Evolutionary conservation across 1,140 invertebrate genomes (phyloP).

Genomic region (Tetragonula clypearis): DNA sequence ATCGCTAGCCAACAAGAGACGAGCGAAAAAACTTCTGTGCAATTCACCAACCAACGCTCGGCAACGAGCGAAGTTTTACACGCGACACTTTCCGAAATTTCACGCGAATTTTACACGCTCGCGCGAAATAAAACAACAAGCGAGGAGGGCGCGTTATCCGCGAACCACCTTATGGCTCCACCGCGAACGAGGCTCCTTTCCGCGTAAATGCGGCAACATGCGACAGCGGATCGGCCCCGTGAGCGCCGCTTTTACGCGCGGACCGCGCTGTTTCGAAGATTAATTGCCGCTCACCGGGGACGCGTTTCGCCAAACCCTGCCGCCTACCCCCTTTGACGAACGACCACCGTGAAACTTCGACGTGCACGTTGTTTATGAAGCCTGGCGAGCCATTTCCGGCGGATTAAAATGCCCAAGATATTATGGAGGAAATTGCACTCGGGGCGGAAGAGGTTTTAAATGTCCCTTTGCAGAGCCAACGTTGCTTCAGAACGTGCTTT

Average conservation of each 20-base stretch:
- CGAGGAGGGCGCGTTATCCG: constrained; percentile 2
- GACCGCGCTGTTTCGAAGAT: constrained; percentile 26
- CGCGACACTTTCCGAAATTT: neutral
- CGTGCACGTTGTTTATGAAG: neutral
- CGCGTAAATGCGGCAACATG: constrained; percentile 29
- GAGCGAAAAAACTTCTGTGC: neutral
- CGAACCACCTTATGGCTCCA: constrained; percentile 24
- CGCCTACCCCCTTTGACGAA: constrained; percentile 21
- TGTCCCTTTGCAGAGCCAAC: neutral
- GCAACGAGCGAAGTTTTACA: neutral
- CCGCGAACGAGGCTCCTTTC: constrained; percentile 18
- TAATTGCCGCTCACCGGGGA: constrained; percentile 20
- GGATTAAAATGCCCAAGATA: neutral
- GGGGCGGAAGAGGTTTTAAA: too few species aligned
- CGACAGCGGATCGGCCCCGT: constrained; percentile 9
- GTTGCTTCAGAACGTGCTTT: too few species aligned
- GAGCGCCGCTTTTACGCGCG: constrained; percentile 11
- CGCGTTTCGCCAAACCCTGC: neutral
- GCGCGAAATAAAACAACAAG: constrained; percentile 11
- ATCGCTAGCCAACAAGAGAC: neutral
- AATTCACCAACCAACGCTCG: neutral
- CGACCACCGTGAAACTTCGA: constrained; percentile 1
- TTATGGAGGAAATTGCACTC: neutral
- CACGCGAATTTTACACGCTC: neutral
- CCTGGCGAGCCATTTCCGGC: neutral